Evolutionary conservation across 1,140 invertebrate species (phyloP).

Genomic region (Anoplophora glabripennis): DNA sequence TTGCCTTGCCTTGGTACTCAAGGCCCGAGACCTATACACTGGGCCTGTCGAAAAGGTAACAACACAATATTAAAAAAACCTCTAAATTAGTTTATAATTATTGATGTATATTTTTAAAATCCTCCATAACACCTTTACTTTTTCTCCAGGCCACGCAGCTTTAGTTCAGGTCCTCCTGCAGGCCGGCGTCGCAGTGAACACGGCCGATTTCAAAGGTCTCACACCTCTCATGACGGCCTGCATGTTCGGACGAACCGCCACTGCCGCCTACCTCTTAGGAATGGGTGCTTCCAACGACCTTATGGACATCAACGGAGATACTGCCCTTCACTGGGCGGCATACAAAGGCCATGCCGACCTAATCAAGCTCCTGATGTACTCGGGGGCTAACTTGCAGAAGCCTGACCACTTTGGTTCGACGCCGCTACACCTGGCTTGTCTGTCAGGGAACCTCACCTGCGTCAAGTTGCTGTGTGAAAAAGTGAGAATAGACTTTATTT

Average conservation of each 20-base stretch:
- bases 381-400: conserved; percentile 82
- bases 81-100: not conserved
- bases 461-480: conserved; percentile 83
- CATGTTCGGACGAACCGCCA: conserved; percentile 88
- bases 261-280: conserved; percentile 83
- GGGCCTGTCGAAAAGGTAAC: conserved; percentile 72
- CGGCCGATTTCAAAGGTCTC: conserved; percentile 84
- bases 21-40: conserved; percentile 86
- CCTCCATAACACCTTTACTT: not conserved
- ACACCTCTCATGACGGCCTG: conserved; percentile 89
- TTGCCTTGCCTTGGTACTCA: conserved; percentile 82
- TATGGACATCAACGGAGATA: conserved; percentile 89
- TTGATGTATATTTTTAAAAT: not conserved
- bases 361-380: conserved; percentile 85
- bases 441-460: conserved; percentile 80
- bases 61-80: not conserved
- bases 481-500: conserved; percentile 55
- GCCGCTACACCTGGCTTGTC: conserved; percentile 87
- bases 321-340: conserved; percentile 88
- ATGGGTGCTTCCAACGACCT: conserved; percentile 76
- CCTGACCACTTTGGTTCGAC: conserved; percentile 91
- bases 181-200: conserved; percentile 84
- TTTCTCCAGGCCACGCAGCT: conserved; percentile 68
- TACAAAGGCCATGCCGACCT: conserved; percentile 89
- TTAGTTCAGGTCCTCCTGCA: conserved; percentile 67